Base-by-base conservation (phyloP, 1,140 invertebrate species). In the Drosophila busckii region DNA sequence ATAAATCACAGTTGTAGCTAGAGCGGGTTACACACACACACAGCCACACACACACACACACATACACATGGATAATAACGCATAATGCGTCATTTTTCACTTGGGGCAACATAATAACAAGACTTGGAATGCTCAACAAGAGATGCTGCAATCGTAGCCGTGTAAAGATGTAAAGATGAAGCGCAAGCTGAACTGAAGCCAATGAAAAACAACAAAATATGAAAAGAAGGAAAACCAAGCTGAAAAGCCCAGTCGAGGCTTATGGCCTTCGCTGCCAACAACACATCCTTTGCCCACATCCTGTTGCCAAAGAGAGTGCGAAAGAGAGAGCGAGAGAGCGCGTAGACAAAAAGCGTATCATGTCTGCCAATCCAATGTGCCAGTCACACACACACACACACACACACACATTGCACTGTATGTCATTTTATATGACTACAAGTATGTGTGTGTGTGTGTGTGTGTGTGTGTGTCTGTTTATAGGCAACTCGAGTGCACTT, bases 401-500 rank as follows among this genome's bases (percentile, higher is more conserved):
- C 19, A 44, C 48, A 19, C 55, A 46, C 48, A 52, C 38, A 52
- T 13, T 3, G 26, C 37, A 40, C 23, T 32, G 35, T 40, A 38
- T 59, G 55, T 59, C 28, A 59, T 46, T 63, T 31, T 63, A 42
- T 59, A 35, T 46, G 40, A 40, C 32, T 56, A 25, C 16, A 50
- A 38, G 42, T 44, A 23, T 20, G 15, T n/a, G 12, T 15, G 37
- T n/a, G 40, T 34, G 22, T 25, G 17, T 35, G 34, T 37, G 40
- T 41, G 26, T 55, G 40, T 42, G 48, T 53, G 58, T 34, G 67
- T 71, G 62, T 80, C 55, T 78, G 71, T 78, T 80, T 78, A 78
- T 73, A 78, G 67, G 49, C 53, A 78, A 68, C 73, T 80, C 58
- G 64, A 78, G 73, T 78, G 73, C 73, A 80, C 73, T 80, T 78